Percentiles rank a stretch among this genome's conserved stretches.
phyloP scores from a whole-genome alignment of 2,888 invertebrate genomes.

The Strigamia transsilvanica region DNA sequence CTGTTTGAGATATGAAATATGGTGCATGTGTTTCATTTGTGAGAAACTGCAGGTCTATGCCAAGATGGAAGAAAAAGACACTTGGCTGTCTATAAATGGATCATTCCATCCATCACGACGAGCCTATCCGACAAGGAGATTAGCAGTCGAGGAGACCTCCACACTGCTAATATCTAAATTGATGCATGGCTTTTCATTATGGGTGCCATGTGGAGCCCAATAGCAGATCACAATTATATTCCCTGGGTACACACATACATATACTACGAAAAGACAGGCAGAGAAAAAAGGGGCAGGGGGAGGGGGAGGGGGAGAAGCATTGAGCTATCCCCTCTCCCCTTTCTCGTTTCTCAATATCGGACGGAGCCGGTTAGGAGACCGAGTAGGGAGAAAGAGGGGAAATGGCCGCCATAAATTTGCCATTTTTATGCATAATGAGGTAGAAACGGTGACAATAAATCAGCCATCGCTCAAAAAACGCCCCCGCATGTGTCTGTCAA shows the following conservation, averaged over 20 bases:
- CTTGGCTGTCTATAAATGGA: conserved; percentile 48
- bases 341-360: conserved; percentile 46
- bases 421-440: conserved; percentile 57
- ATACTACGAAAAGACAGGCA: conserved; percentile 2
- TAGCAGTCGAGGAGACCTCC: conserved; percentile 33
- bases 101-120: conserved; percentile 41
- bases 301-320: neutral
- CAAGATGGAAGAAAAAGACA: conserved; percentile 49
- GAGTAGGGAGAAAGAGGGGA: conserved; percentile 42
- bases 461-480: conserved; percentile 53
- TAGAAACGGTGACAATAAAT: conserved; percentile 57
- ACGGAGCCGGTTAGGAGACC: conserved; percentile 25
- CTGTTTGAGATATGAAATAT: conserved; percentile 48
- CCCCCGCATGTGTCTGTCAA: conserved; percentile 53
- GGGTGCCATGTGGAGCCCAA: conserved; percentile 40
- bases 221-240: conserved; percentile 45
- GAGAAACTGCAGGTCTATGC: conserved; percentile 48
- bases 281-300: conserved; percentile 17
- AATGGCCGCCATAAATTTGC: conserved; percentile 56
- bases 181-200: conserved; percentile 46
- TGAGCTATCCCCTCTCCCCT: conserved; percentile 32
- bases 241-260: conserved; percentile 38
- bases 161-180: conserved; percentile 42
- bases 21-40: conserved; percentile 48
- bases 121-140: conserved; percentile 33